Percentiles rank a stretch among this genome's conserved stretches.
Evolutionary conservation across 2,888 invertebrate species (phyloP).

Genomic region (Pandemis heparana): DNA sequence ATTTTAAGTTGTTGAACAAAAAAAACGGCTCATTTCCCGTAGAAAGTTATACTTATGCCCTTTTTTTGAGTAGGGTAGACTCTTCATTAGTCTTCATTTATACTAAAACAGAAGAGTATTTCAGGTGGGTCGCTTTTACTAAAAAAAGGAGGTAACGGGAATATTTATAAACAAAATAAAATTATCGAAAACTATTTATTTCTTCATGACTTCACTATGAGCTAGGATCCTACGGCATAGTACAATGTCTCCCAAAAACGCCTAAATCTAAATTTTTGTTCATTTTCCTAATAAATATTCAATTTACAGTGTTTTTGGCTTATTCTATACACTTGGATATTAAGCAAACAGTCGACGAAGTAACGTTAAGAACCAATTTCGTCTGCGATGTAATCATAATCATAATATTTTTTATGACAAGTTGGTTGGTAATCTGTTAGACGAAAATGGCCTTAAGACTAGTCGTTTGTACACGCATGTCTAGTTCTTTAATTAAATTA

Average conservation of each 20-base stretch:
- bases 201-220: constrained; percentile 59
- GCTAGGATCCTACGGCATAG: constrained; percentile 39
- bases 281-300: constrained; percentile 50
- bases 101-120: no score
- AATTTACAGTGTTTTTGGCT: constrained; percentile 48
- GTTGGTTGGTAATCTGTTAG: background rate
- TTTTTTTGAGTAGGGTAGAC: no score
- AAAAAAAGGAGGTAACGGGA: background rate
- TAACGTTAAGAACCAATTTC: constrained; percentile 8
- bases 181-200: constrained; percentile 74
- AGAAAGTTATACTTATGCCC: no score
- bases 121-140: background rate
- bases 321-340: background rate
- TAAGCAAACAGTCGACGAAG: constrained; percentile 10
- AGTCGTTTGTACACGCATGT: constrained; percentile 3
- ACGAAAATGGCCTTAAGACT: constrained; percentile 1
- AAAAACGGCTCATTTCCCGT: no score
- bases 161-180: constrained; percentile 39
- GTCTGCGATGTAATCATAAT: background rate
- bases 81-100: no score
- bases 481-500: constrained; percentile 3
- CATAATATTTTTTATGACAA: background rate
- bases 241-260: constrained; percentile 50
- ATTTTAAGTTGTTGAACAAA: no score
- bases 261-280: constrained; percentile 52